Percentiles rank a stretch among this genome's conserved stretches.
Evolutionary conservation across 2,888 invertebrate genomes (phyloP).

Genomic region (Cantharis rufa): DNA sequence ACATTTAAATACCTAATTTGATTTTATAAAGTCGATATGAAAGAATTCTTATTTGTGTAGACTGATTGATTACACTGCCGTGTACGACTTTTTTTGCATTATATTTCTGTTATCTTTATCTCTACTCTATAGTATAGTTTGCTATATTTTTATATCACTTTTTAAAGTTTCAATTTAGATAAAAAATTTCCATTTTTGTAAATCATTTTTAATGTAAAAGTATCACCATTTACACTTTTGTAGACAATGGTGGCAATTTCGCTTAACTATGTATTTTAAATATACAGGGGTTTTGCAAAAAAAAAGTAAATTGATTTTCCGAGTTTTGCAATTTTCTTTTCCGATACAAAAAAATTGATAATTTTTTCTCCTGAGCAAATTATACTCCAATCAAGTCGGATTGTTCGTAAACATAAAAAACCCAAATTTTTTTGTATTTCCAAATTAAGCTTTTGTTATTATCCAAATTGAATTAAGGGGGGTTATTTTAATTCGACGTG

Average conservation of each 20-base stretch:
- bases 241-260: neutral
- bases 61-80: neutral
- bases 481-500: neutral
- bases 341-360: neutral
- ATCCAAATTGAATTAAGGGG: neutral
- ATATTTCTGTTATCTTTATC: neutral
- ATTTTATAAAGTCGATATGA: neutral
- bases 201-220: neutral
- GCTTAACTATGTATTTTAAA: neutral
- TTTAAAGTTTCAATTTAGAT: neutral
- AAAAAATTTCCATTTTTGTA: neutral
- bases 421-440: neutral
- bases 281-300: neutral
- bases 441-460: neutral
- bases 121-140: neutral
- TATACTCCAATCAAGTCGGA: neutral
- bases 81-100: neutral
- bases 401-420: neutral
- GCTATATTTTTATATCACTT: neutral
- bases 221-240: neutral
- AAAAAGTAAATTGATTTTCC: neutral
- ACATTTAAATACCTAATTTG: neutral
- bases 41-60: neutral
- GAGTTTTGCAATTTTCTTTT: no score
- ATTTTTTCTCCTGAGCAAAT: neutral